Evolutionary conservation across 2,113 vertebrate genomes (phyloP).

Genomic region (Paracanthobrama guichenoti): DNA sequence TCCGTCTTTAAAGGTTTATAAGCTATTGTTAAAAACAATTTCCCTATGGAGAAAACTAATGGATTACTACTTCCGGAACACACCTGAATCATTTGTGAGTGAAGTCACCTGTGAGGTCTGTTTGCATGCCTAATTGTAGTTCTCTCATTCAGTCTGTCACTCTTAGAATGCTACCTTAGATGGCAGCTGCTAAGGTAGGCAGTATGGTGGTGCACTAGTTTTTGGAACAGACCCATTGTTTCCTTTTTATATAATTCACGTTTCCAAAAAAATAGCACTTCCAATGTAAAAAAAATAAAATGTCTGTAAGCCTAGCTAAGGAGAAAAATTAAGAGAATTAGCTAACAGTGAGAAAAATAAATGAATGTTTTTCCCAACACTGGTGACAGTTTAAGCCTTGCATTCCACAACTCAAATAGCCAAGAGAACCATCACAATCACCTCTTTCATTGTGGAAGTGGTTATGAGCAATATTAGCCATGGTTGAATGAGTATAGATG

Average conservation of each 20-base stretch:
- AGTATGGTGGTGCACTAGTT: no score
- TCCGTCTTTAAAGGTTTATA: no score
- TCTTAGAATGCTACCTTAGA: no score
- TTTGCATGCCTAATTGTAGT: neutral
- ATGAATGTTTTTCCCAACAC: neutral
- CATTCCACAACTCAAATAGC: neutral
- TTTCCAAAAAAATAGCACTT: no score
- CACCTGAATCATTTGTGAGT: neutral
- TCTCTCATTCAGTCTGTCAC: no score
- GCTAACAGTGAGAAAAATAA: neutral
- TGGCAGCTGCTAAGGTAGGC: no score
- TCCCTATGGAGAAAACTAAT: no score
- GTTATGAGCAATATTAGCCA: conserved; percentile 11
- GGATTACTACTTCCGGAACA: neutral
- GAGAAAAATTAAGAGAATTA: no score
- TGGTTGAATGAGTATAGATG: conserved; percentile 1
- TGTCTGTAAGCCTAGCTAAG: neutral
- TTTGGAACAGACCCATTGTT: neutral
- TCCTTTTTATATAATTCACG: neutral
- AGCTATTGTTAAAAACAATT: no score
- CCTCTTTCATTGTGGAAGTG: conserved; percentile 9
- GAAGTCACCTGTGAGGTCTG: neutral
- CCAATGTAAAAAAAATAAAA: neutral
- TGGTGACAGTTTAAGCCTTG: conserved; percentile 3
- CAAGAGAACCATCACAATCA: neutral